phyloP scores from a whole-genome alignment of 2,797 vertebrate genomes.

The Hyperoplus immaculatus region DNA sequence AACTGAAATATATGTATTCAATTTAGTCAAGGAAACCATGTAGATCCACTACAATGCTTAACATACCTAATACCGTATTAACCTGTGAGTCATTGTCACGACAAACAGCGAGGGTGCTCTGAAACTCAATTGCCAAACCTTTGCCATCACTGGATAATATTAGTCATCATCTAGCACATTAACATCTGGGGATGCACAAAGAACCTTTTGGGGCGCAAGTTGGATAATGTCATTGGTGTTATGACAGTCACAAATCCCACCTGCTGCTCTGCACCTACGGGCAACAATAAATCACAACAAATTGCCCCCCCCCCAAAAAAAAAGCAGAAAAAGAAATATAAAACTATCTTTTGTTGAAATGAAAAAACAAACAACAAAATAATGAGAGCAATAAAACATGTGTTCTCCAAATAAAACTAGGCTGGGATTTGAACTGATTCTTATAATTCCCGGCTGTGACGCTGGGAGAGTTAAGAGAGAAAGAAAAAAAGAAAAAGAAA shows the following conservation, averaged over 20 bases:
- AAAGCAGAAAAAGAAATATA: constrained; percentile 29
- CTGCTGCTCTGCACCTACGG: constrained; percentile 75
- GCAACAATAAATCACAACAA: constrained; percentile 77
- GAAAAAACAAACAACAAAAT: constrained; percentile 27
- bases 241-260: constrained; percentile 71
- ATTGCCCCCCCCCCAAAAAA: constrained; percentile 42
- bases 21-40: constrained; percentile 17
- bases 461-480: not conserved
- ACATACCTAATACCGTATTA: constrained; percentile 19
- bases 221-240: constrained; percentile 72
- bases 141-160: constrained; percentile 45
- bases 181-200: constrained; percentile 35
- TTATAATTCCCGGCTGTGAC: not conserved
- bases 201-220: constrained; percentile 52
- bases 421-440: constrained; percentile 8
- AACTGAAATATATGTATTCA: not conserved
- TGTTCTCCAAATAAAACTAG: constrained; percentile 23
- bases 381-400: constrained; percentile 69
- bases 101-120: constrained; percentile 36
- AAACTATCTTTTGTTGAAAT: constrained; percentile 41
- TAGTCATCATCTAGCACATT: constrained; percentile 51
- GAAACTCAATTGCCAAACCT: constrained; percentile 60
- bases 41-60: constrained; percentile 10
- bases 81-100: constrained; percentile 47
- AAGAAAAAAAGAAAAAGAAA: not conserved